These are phyloP conservation scores for Melanerpes formicivorus DNA, from an alignment of 2,113 vertebrate species.

Conservation along the genomic window DNA sequence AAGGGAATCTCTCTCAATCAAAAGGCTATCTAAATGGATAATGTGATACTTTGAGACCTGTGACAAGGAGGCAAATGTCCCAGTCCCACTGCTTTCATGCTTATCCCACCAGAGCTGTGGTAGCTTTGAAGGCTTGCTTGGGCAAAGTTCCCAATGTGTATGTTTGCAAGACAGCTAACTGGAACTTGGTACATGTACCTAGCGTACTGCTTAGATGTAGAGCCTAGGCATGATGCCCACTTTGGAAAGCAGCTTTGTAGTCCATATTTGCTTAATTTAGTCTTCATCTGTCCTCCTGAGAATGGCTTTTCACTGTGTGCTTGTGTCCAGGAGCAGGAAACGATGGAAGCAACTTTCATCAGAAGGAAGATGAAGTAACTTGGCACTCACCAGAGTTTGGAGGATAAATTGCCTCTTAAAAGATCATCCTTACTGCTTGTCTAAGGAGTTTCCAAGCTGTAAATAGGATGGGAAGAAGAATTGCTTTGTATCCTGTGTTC, in stretches of 20 bases:
- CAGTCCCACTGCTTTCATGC: not conserved
- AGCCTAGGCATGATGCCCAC: conserved; percentile 59
- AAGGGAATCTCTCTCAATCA: conserved; percentile 44
- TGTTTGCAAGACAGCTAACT: conserved; percentile 38
- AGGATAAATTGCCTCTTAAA: conserved; percentile 37
- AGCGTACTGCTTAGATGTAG: conserved; percentile 21
- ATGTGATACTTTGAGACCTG: conserved; percentile 27
- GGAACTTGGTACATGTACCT: not conserved
- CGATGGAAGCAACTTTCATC: conserved; percentile 19
- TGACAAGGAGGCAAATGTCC: conserved; percentile 24
- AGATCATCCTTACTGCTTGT: conserved; percentile 18
- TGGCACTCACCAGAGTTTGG: conserved; percentile 7
- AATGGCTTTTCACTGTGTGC: not conserved
- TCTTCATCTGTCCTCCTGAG: conserved; percentile 51
- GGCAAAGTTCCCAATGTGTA: not conserved
- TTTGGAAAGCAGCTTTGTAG: conserved; percentile 51
- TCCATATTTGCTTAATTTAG: conserved; percentile 59
- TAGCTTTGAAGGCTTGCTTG: conserved; percentile 51
- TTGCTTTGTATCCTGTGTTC: conserved; percentile 1
- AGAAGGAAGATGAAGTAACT: conserved; percentile 41
- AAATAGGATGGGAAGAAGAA: conserved; percentile 26
- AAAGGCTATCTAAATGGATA: conserved; percentile 61
- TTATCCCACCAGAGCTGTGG: not conserved
- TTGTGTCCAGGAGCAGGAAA: conserved; percentile 45
- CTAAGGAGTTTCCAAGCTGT: conserved; percentile 39